Conservation (phyloP, 1,140 invertebrate genomes). For the Calycopis cecrops region DNA sequence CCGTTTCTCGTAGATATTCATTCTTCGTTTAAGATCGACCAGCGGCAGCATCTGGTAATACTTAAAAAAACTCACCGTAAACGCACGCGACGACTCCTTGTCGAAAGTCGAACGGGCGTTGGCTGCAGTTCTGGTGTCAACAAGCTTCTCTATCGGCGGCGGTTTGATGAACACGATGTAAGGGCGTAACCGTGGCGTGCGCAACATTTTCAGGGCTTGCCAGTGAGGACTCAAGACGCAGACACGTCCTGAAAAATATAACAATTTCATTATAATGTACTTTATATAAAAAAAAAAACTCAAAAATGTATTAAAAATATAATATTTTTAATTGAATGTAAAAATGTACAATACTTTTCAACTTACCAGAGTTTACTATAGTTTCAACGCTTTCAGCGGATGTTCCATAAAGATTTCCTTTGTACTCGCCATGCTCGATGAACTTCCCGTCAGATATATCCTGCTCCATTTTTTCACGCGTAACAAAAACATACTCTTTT, state of each 20-base stretch:
- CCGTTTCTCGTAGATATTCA: too few relatives aligned
- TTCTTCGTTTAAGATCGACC: too few relatives aligned
- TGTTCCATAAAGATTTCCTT: slow-evolving; percentile 97
- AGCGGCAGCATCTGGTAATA: neutral
- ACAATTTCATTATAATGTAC: neutral
- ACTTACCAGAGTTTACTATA: slow-evolving; percentile 88
- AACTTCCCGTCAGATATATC: slow-evolving; percentile 94
- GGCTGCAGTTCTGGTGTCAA: slow-evolving; percentile 86
- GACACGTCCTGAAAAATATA: slow-evolving; percentile 75
- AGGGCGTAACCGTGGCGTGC: slow-evolving; percentile 93
- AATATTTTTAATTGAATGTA: neutral
- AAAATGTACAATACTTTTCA: neutral
- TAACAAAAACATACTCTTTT: slow-evolving; percentile 96
- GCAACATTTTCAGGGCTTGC: slow-evolving; percentile 93
- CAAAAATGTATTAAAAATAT: neutral
- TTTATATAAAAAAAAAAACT: neutral
- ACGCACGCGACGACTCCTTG: slow-evolving; percentile 90
- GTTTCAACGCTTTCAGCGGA: slow-evolving; percentile 91
- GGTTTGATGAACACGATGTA: slow-evolving; percentile 97
- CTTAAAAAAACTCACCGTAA: slow-evolving; percentile 81
- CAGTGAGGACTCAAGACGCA: slow-evolving; percentile 97
- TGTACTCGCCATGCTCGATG: slow-evolving; percentile 97
- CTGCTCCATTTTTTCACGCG: slow-evolving; percentile 91
- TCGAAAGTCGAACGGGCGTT: slow-evolving; percentile 93
- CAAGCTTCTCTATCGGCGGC: slow-evolving; percentile 89